Conservation (phyloP, 2,113 vertebrate genomes). For the Smithornis capensis region DNA sequence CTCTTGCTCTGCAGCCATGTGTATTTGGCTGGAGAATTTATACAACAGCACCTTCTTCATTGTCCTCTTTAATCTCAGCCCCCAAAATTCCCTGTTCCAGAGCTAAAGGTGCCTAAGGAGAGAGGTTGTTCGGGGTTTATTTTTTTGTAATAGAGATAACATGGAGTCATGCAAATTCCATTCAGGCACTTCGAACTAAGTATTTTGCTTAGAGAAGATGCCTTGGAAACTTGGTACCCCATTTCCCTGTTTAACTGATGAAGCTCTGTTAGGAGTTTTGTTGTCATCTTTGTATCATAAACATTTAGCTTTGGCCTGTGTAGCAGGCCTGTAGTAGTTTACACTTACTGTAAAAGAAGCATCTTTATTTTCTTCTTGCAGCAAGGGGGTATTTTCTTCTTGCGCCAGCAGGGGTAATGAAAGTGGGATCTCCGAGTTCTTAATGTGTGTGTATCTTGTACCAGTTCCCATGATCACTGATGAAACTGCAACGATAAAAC, state of each 20-base stretch:
- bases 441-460: accelerated
- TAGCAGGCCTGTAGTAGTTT: no score
- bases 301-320: neutral
- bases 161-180: neutral
- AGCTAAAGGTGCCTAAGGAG: neutral
- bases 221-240: neutral
- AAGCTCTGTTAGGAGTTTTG: neutral
- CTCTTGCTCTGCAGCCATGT: neutral
- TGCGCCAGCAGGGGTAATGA: neutral
- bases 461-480: neutral
- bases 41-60: neutral
- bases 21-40: neutral
- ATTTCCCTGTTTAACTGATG: neutral
- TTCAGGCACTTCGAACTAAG: neutral
- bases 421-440: neutral
- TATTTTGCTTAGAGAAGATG: neutral
- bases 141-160: neutral
- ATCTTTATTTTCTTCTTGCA: neutral
- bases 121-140: neutral
- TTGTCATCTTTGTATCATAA: neutral
- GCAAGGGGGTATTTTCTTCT: neutral
- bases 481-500: neutral
- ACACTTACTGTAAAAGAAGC: neutral
- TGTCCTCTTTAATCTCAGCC: neutral
- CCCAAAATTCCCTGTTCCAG: neutral